Conservation (phyloP, 1,140 invertebrate species). For the Drosophila grimshawi region DNA sequence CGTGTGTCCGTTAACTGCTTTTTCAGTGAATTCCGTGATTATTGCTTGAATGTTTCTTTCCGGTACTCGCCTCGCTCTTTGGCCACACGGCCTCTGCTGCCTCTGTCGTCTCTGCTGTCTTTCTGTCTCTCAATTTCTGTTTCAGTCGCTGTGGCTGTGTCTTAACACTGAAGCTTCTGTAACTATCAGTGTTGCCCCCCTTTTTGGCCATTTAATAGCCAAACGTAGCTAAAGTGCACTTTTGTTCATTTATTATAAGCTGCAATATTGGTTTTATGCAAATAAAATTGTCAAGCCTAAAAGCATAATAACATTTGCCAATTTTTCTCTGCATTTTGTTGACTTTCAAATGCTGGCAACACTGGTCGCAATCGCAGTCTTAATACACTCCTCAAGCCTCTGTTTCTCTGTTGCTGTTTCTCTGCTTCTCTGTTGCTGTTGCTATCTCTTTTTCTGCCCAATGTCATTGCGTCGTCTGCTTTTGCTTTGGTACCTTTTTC, state of each 20-base stretch:
- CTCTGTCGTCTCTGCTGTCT: background rate
- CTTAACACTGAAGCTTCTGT: background rate
- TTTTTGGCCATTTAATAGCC: background rate
- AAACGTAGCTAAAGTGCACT: background rate
- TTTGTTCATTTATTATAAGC: too few species aligned
- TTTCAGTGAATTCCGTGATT: conserved; percentile 83
- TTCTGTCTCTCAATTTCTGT: conserved; percentile 9
- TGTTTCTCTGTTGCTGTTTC: conserved; percentile 18
- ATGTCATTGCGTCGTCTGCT: conserved; percentile 53
- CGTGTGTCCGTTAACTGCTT: conserved; percentile 78
- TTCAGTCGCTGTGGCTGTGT: conserved; percentile 2
- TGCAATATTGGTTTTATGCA: too few species aligned
- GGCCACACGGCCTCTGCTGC: background rate
- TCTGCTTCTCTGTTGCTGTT: conserved; percentile 9
- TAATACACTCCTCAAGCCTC: conserved; percentile 1
- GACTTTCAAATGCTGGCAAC: background rate
- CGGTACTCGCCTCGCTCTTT: conserved; percentile 62
- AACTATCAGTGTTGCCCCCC: background rate
- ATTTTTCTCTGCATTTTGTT: background rate
- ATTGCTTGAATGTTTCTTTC: conserved; percentile 83
- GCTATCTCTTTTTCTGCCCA: conserved; percentile 45
- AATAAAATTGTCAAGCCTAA: too few species aligned
- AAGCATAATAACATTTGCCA: background rate
- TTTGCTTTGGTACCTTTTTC: conserved; percentile 50
- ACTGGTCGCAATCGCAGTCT: conserved; percentile 8